phyloP scores from a whole-genome alignment of 2,888 invertebrate genomes.

The Alitta virens region DNA sequence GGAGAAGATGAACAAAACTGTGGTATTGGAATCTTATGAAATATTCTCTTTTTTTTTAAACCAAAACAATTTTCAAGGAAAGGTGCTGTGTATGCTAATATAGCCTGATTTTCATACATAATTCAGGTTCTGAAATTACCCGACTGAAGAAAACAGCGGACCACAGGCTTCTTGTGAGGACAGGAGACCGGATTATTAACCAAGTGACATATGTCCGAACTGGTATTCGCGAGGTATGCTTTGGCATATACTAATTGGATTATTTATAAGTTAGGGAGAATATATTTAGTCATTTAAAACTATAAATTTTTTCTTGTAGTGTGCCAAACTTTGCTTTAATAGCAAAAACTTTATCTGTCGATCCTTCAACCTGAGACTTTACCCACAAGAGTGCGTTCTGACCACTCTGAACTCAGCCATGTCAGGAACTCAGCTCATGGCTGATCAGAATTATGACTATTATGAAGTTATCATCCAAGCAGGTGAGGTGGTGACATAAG shows the following conservation, averaged over 20 bases:
- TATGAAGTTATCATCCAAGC: constrained; percentile 62
- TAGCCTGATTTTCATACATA: no score
- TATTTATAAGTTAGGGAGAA: no score
- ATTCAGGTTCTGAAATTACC: no score
- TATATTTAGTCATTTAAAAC: not conserved
- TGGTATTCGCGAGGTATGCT: not conserved
- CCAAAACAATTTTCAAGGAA: no score
- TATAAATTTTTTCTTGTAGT: constrained; percentile 48
- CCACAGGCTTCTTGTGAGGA: no score
- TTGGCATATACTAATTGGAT: not conserved
- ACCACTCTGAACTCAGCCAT: constrained; percentile 62
- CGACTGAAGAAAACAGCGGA: no score
- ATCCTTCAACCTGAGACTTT: constrained; percentile 64
- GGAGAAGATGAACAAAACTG: constrained; percentile 38
- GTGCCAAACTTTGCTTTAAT: constrained; percentile 63
- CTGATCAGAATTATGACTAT: constrained; percentile 24
- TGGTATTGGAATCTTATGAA: constrained; percentile 11
- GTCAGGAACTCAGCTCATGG: constrained; percentile 48
- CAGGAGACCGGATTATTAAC: no score
- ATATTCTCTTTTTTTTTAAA: no score
- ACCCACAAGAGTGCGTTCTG: constrained; percentile 62
- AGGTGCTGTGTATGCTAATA: no score
- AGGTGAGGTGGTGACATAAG: no score
- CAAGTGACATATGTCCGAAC: no score
- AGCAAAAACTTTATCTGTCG: constrained; percentile 63